Evolutionary conservation across 1,140 invertebrate species (phyloP), one percentile per base, ranked within the genome.

Genomic region (Bradysia coprophila): DNA sequence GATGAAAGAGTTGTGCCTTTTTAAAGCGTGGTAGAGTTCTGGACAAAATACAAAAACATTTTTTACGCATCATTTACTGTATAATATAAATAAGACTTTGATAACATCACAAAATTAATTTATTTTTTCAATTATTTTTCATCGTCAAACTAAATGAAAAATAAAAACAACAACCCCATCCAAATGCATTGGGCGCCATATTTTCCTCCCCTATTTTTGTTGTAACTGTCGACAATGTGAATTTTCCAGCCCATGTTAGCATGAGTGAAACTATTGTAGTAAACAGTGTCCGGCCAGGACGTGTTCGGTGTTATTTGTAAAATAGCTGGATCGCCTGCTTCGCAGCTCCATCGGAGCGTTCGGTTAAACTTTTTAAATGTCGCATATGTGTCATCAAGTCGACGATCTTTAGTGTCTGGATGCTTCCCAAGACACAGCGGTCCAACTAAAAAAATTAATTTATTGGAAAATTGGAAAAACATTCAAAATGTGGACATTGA

Each of bases 181-280:
- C n/a, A n/a, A n/a, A n/a, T n/a, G n/a, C n/a, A n/a, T n/a, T n/a
- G n/a, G n/a, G n/a, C n/a, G n/a, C n/a, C n/a, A n/a, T n/a, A n/a
- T n/a, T n/a, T n/a, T n/a, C n/a, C n/a, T n/a, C n/a, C 36, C 10
- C 11, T 38, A 37, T 43, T 62, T 44, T 48, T 55, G 5, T 48
- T 57, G 46, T 75, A 80, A 46, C 67, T 71, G 49, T 92, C 85
- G 0, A 92, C 73, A 18, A 92, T 73, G 48, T 82, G 75, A 48
- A 92, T 86, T 60, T 84, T 86, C 76, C 81, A 88, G 18, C 88
- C 88, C 84, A 91, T 90, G 51, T 90, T 86, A 2, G 77, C 71
- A 47, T 90, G 85, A 0, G 83, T 87, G 60, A 87, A 94, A 40
- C 86, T 91, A 62, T 92, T 85, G 56, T 94, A 95, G 63, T 93